Base-by-base conservation (phyloP, 2,888 invertebrate species). In the Ommatoiulus sabulosus region DNA sequence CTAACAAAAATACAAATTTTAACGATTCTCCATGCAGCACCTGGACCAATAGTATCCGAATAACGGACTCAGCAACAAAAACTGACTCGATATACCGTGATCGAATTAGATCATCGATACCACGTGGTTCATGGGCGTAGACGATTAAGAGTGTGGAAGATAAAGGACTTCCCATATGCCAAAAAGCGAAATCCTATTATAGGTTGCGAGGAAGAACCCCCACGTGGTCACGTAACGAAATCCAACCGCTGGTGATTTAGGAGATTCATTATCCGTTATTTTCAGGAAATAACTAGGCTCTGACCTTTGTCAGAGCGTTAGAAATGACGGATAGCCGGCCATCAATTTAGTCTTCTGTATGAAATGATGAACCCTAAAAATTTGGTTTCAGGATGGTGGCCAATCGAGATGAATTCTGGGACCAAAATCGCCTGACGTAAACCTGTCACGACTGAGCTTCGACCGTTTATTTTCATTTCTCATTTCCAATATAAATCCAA, bases 151-250 rank as follows among this genome's bases (percentile, higher is more conserved):
- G 80, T 5, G 35, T 4, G 80, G 80, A 80, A 80, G 80, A 80
- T 80, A 80, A 15, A 35, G 80, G 80, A 80, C 80, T 80, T 80
- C 80, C 80, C 80, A 80, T 80, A 80, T 80, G 35, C 80, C 80
- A 80, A 80, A 80, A 52, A 35, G 80, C 35, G 35, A 80, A 80
- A 80, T 43, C 80, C 80, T 80, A 80, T 80, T 80, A 80, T 15
- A 80, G 80, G 35, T 15, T 43, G 35, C 12, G 10, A 80, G 80
- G 80, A 80, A 80, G 80, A 80, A 80, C 80, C 80, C 80, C 80
- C 80, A 80, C 80, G 80, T 80, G 80, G 80, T 80, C 80, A 43
- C 35, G 80, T 80, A 80, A 43, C 80, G 80, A 80, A 80, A 80
- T 35, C 80, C 80, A 80, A 80, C 80, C 35, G 80, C 24, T 35